These are phyloP conservation scores for Brachypteracias leptosomus DNA, from an alignment of 2,113 vertebrate species.

Conservation along the genomic window DNA sequence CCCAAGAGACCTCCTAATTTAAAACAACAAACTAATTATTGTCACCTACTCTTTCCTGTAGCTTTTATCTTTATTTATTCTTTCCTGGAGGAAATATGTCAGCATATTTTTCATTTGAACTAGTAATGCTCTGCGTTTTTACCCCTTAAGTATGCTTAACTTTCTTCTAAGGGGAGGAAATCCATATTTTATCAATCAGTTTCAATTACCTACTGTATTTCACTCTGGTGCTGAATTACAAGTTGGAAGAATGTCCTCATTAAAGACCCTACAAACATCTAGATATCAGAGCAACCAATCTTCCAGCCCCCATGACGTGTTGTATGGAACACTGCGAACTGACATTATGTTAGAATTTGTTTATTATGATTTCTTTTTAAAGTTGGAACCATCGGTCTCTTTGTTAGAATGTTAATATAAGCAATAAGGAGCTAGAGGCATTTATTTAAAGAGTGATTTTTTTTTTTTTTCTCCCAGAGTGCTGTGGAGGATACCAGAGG, in stretches of 20 bases:
- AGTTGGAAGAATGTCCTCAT: constrained; percentile 65
- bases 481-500: background rate
- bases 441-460: background rate
- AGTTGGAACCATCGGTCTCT: background rate
- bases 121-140: background rate
- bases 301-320: background rate
- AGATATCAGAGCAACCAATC: constrained; percentile 22
- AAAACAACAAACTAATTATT: constrained; percentile 75
- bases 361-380: background rate
- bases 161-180: constrained; percentile 46
- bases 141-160: constrained; percentile 27
- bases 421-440: background rate
- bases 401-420: background rate
- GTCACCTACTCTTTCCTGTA: constrained; percentile 67
- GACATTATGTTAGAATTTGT: background rate
- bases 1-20: constrained; percentile 71
- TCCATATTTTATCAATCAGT: constrained; percentile 59
- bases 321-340: background rate
- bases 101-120: constrained; percentile 30
- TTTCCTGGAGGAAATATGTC: constrained; percentile 12
- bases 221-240: constrained; percentile 39
- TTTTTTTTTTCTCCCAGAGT: background rate
- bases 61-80: constrained; percentile 60
- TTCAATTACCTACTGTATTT: constrained; percentile 59
- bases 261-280: constrained; percentile 64